phyloP scores from a whole-genome alignment of 2,888 invertebrate genomes.

The Cyaniris semiargus region DNA sequence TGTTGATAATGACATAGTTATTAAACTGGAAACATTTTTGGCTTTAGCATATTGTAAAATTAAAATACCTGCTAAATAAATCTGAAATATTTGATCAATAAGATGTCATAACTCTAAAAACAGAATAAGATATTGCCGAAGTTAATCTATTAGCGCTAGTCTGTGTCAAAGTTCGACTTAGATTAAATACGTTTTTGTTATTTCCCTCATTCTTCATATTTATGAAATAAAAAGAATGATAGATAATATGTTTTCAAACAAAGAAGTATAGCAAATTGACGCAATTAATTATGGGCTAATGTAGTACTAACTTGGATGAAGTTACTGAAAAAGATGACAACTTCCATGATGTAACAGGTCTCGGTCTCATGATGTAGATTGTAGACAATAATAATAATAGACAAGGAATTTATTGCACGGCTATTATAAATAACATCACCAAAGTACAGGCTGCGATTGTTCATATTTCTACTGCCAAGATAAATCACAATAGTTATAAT shows the following conservation, averaged over 20 bases:
- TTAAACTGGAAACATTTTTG: background rate
- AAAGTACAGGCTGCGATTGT: slow-evolving; percentile 48
- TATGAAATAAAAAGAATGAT: background rate
- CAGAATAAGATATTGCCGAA: background rate
- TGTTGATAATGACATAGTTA: background rate
- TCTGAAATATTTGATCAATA: background rate
- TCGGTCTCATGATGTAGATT: slow-evolving; percentile 36
- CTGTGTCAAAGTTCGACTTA: background rate
- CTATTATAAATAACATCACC: slow-evolving; percentile 42
- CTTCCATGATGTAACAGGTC: slow-evolving; percentile 38
- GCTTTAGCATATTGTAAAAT: too few species aligned
- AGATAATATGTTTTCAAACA: too few species aligned
- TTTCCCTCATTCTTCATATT: background rate
- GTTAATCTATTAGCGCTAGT: background rate
- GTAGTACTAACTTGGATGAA: background rate
- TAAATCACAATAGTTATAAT: slow-evolving; percentile 53
- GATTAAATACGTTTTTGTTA: background rate
- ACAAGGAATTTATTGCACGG: slow-evolving; percentile 40
- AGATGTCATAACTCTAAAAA: background rate
- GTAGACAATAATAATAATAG: slow-evolving; percentile 38
- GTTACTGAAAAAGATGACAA: slow-evolving; percentile 31
- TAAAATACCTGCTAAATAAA: background rate
- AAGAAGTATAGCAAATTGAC: too few species aligned
- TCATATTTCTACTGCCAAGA: slow-evolving; percentile 53
- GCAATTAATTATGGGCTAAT: too few species aligned